Base-by-base conservation (phyloP, 2,888 invertebrate species). In the Flexamia atlantica region DNA sequence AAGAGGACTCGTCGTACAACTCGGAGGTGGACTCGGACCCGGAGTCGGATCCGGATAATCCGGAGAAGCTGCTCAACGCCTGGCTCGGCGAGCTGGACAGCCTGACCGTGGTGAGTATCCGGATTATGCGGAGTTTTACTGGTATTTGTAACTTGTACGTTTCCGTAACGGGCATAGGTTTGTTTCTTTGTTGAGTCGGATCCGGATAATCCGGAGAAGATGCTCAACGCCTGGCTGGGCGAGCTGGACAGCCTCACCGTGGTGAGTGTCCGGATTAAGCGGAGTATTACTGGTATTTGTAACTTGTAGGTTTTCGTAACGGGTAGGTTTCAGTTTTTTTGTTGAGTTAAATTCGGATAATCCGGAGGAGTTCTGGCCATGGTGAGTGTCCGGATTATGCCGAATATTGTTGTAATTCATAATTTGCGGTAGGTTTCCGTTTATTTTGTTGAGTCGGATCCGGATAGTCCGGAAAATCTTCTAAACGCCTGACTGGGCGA, bases 401-500 rank as follows among this genome's bases (percentile, higher is more conserved):
- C n/a, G n/a, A n/a, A n/a, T n/a, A n/a, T n/a, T n/a, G n/a, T n/a
- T n/a, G n/a, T n/a, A n/a, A n/a, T n/a, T n/a, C n/a, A n/a, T n/a
- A n/a, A n/a, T n/a, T n/a, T n/a, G n/a, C n/a, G n/a, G n/a, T n/a
- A n/a, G n/a, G n/a, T n/a, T n/a, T n/a, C n/a, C n/a, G n/a, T n/a
- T n/a, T n/a, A n/a, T n/a, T n/a, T n/a, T n/a, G n/a, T n/a, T n/a
- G 92, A 92, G 86, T 85, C 85, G 10, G 85, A 85, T 76, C 85
- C 94, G 88, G 92, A 92, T 87, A 95, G 95, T 91, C 95, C 95
- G 25, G 95, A 95, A 89, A 94, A 94, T 87, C 92, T 95, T 87
- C 92, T 95, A 87, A 95, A 95, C 91, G 94, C 95, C 89, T 95
- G 95, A 95, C 92, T 95, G 14, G 95, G 95, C 85, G 95, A 95